phyloP scores from a whole-genome alignment of 2,113 vertebrate species.

The Vanacampus margaritifer region DNA sequence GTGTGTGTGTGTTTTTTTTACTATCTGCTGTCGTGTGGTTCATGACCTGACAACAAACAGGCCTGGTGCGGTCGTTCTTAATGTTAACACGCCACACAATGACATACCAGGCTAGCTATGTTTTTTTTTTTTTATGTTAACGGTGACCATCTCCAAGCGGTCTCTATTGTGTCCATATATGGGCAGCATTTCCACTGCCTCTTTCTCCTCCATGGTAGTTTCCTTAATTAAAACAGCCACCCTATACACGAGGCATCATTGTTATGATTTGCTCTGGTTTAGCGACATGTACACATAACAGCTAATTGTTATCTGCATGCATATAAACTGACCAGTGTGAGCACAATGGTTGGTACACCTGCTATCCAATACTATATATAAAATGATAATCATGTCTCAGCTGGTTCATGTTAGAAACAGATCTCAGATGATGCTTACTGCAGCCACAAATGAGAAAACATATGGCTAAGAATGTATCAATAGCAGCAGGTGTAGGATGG shows the following conservation, averaged over 20 bases:
- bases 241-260: background rate
- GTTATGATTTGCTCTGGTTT: background rate
- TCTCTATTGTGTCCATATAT: background rate
- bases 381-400: background rate
- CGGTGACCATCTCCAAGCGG: background rate
- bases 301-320: background rate
- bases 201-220: background rate
- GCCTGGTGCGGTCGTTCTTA: background rate
- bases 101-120: background rate
- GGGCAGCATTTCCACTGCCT: background rate
- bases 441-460: too few relatives aligned
- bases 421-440: background rate
- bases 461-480: background rate
- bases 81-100: background rate
- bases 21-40: background rate
- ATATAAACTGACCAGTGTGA: background rate
- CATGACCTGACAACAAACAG: background rate
- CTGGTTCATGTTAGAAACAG: background rate
- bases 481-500: background rate
- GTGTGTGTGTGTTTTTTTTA: background rate
- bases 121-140: background rate
- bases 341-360: background rate
- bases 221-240: background rate
- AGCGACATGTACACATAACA: background rate
- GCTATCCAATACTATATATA: background rate